These are phyloP conservation scores for Paralichthys olivaceus DNA, from an alignment of 2,113 vertebrate species.

Conservation along the genomic window DNA sequence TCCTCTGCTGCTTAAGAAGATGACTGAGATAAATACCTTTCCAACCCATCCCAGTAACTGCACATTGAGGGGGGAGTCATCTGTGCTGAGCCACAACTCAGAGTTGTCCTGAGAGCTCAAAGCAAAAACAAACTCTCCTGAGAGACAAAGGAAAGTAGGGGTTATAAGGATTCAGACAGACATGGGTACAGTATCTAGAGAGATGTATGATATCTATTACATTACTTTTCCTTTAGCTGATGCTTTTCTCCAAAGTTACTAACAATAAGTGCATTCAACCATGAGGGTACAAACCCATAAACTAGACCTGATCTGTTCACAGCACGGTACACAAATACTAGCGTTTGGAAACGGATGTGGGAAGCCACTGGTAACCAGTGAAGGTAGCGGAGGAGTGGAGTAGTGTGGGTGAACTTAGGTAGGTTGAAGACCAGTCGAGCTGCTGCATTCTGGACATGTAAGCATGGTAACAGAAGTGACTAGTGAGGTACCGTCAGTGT, in stretches of 20 bases:
- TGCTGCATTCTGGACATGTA: background rate
- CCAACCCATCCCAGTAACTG: conserved; percentile 89
- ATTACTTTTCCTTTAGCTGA: no score
- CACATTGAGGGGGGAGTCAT: conserved; percentile 86
- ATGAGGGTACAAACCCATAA: no score
- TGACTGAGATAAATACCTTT: conserved; percentile 81
- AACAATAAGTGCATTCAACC: no score
- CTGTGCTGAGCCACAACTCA: conserved; percentile 93
- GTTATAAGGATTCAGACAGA: background rate
- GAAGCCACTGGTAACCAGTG: no score
- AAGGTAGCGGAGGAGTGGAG: no score
- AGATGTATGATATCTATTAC: no score
- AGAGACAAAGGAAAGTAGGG: background rate
- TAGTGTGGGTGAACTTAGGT: no score
- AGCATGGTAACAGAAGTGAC: background rate
- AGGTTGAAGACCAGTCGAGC: no score
- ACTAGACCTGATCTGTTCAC: no score
- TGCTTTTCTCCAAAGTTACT: no score
- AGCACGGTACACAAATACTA: no score
- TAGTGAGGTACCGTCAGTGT: conserved; percentile 79
- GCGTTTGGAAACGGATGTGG: no score
- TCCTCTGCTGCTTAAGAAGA: accelerated
- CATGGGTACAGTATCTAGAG: background rate
- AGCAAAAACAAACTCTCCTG: conserved; percentile 93
- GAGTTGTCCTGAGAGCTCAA: conserved; percentile 93